Percentiles rank a stretch among this genome's conserved stretches.
phyloP scores from a whole-genome alignment of 92 coral and sea anemone species.

The Zoanthus gigantus region DNA sequence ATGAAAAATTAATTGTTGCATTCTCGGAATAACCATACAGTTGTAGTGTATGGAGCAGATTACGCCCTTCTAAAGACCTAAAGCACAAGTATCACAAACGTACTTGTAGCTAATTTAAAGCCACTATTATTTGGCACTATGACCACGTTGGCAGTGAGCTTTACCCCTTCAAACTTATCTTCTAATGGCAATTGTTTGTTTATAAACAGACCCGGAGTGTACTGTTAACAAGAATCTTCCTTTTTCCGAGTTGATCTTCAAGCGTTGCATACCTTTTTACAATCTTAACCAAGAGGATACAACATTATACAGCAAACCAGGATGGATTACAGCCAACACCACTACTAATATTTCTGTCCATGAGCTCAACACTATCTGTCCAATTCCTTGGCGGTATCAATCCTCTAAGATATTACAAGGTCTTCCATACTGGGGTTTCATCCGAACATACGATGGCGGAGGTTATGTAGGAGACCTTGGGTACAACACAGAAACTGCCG shows the following conservation, averaged over 20 bases:
- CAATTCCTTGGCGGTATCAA: constrained; percentile 79
- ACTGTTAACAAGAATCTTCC: background rate
- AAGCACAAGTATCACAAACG: too few species aligned
- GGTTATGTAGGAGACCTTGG: constrained; percentile 92
- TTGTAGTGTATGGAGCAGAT: too few species aligned
- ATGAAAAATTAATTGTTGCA: too few species aligned
- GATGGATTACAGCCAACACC: constrained; percentile 67
- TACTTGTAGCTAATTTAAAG: too few species aligned
- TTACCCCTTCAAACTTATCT: background rate
- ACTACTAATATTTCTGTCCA: constrained; percentile 10
- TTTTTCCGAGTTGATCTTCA: background rate
- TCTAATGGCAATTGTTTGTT: background rate
- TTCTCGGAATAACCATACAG: too few species aligned
- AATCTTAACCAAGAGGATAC: constrained; percentile 33
- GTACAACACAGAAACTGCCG: constrained; percentile 71
- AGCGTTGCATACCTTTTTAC: constrained; percentile 72
- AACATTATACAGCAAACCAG: constrained; percentile 60
- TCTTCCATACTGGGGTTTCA: constrained; percentile 49
- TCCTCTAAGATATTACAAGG: constrained; percentile 53
- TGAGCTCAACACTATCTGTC: constrained; percentile 59
- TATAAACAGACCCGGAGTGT: constrained; percentile 14
- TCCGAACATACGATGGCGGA: constrained; percentile 68
- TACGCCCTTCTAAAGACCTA: too few species aligned
- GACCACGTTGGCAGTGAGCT: too few species aligned
- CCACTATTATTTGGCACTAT: too few species aligned